Percentiles rank a stretch among this genome's conserved stretches.
Evolutionary conservation across 2,113 vertebrate species (phyloP).

Genomic region (Trichomycterus rosablanca): DNA sequence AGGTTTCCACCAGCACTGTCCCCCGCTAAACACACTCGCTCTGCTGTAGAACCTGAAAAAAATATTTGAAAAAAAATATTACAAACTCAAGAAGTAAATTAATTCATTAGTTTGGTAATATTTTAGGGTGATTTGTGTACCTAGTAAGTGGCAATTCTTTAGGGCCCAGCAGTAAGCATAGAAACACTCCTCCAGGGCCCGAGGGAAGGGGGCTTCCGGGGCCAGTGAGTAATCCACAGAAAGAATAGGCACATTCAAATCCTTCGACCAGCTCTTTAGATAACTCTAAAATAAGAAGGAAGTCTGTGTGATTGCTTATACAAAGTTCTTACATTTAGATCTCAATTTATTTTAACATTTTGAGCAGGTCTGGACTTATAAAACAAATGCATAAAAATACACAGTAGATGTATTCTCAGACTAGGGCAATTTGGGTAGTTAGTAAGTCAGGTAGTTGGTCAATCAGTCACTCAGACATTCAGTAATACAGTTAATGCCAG

Average conservation of each 20-base stretch:
- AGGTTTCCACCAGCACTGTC: constrained; percentile 89
- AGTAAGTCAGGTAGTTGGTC: too few species aligned
- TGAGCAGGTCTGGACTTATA: too few species aligned
- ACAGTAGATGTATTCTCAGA: too few species aligned
- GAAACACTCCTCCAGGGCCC: constrained; percentile 87
- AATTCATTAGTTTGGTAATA: not conserved
- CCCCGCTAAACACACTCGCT: constrained; percentile 80
- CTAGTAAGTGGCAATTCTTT: constrained; percentile 76
- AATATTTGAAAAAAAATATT: not conserved
- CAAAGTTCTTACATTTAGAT: too few species aligned
- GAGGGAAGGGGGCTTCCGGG: constrained; percentile 82
- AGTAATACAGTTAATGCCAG: too few species aligned
- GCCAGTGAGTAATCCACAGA: constrained; percentile 87
- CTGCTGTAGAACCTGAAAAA: constrained; percentile 75
- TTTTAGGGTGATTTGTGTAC: constrained; percentile 34
- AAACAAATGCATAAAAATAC: too few species aligned
- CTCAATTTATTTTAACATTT: too few species aligned
- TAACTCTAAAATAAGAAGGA: constrained; percentile 63
- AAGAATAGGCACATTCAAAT: constrained; percentile 73
- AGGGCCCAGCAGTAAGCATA: constrained; percentile 89
- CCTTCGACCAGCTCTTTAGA: constrained; percentile 79
- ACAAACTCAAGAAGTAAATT: not conserved
- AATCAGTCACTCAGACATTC: too few species aligned
- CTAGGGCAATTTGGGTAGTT: too few species aligned
- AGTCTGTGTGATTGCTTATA: not conserved